A percentile compares a stretch with the other conserved stretches of the same genome.
Conservation (phyloP, 2,797 vertebrate genomes). For the Acrocephalus scirpaceus region DNA sequence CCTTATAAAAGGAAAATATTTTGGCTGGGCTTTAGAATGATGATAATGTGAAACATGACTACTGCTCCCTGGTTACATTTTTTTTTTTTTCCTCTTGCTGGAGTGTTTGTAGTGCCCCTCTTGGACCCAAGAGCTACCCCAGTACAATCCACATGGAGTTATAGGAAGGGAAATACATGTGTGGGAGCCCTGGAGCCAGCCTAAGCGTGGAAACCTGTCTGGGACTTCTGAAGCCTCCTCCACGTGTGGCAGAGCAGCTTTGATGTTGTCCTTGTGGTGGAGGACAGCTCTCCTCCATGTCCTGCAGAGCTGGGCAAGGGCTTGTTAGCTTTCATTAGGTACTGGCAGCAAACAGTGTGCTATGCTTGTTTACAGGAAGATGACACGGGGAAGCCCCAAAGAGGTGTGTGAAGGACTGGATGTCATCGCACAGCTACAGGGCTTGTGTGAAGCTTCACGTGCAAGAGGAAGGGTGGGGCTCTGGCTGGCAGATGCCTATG, state of each 20-base stretch:
- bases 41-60: constrained; percentile 74
- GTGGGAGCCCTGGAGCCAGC: neutral
- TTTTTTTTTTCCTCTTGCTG: neutral
- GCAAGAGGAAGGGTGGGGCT: neutral
- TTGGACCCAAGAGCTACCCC: neutral
- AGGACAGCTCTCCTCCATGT: neutral
- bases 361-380: neutral
- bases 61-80: constrained; percentile 24
- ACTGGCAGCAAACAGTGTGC: neutral
- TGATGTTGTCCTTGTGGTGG: neutral
- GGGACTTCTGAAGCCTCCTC: neutral
- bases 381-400: neutral
- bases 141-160: neutral
- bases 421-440: neutral
- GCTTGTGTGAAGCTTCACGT: neutral
- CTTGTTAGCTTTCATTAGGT: neutral
- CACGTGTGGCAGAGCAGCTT: neutral
- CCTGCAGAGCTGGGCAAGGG: neutral
- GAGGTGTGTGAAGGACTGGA: neutral
- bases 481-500: neutral
- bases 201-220: neutral
- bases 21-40: constrained; percentile 68
- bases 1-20: constrained; percentile 72
- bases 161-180: neutral
- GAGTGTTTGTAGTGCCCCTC: constrained; percentile 1